Conservation (phyloP, 2,113 vertebrate genomes). For the Benthochromis sp. region DNA sequence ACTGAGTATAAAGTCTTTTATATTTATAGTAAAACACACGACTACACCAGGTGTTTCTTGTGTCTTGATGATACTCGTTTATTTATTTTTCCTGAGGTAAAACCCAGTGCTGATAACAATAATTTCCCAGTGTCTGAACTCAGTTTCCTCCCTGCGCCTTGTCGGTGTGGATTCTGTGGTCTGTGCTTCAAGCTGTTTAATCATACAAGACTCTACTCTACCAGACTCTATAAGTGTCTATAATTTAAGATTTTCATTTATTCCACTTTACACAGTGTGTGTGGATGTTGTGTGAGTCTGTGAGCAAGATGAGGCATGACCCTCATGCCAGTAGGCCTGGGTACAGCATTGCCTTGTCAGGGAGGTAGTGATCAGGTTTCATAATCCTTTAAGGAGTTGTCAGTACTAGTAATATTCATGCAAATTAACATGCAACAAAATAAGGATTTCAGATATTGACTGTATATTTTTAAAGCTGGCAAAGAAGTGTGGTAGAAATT, state of each 20-base stretch:
- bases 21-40: neutral
- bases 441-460: neutral
- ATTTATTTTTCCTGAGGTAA: slow-evolving; percentile 31
- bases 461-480: neutral
- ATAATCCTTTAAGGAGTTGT: neutral
- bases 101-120: slow-evolving; percentile 26
- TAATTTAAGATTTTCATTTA: slow-evolving; percentile 37
- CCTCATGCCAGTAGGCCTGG: neutral
- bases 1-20: neutral
- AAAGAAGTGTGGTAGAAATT: neutral
- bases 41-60: neutral
- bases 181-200: slow-evolving; percentile 25
- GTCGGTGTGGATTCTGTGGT: neutral
- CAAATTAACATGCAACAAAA: neutral
- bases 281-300: neutral
- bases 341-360: neutral
- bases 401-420: neutral
- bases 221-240: slow-evolving; percentile 32
- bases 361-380: neutral
- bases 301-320: slow-evolving; percentile 24
- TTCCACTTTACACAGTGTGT: neutral
- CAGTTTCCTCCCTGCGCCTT: neutral
- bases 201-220: neutral
- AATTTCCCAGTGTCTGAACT: slow-evolving; percentile 25
- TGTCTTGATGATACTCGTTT: slow-evolving; percentile 7